Percentiles rank a stretch among this genome's conserved stretches.
Conservation (phyloP, 2,797 vertebrate species). For the Neosalanx taihuensis region DNA sequence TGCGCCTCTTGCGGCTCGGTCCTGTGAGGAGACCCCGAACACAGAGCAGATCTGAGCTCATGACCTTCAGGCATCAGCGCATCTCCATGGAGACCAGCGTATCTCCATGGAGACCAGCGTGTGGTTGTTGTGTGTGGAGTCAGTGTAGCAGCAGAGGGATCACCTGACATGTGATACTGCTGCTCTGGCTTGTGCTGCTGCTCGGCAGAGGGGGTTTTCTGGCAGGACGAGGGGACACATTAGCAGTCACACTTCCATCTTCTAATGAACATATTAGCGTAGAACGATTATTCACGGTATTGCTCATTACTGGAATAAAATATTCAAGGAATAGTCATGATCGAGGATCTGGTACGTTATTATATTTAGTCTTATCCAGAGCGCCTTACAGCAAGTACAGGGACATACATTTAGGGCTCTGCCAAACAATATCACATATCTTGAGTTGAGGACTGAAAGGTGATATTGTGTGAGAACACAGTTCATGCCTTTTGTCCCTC, state of each 20-base stretch:
- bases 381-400: no score
- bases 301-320: neutral
- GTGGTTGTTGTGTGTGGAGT: no score
- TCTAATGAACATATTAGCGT: no score
- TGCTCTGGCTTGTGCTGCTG: slow-evolving; percentile 14
- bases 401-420: no score
- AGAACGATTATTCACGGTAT: no score
- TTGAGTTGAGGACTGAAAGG: neutral
- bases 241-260: neutral
- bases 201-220: slow-evolving; percentile 64
- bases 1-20: slow-evolving; percentile 65
- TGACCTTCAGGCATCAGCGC: neutral
- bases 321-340: neutral
- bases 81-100: no score
- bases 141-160: slow-evolving; percentile 13
- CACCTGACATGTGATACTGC: slow-evolving; percentile 64
- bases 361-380: no score
- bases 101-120: no score
- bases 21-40: slow-evolving; percentile 40
- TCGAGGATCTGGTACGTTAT: no score
- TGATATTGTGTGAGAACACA: neutral
- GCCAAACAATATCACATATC: neutral
- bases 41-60: neutral
- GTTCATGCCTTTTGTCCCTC: neutral
- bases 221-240: slow-evolving; percentile 18